These are phyloP conservation scores for Volucella zonaria DNA, from an alignment of 2,888 invertebrate species.

Conservation along the genomic window DNA sequence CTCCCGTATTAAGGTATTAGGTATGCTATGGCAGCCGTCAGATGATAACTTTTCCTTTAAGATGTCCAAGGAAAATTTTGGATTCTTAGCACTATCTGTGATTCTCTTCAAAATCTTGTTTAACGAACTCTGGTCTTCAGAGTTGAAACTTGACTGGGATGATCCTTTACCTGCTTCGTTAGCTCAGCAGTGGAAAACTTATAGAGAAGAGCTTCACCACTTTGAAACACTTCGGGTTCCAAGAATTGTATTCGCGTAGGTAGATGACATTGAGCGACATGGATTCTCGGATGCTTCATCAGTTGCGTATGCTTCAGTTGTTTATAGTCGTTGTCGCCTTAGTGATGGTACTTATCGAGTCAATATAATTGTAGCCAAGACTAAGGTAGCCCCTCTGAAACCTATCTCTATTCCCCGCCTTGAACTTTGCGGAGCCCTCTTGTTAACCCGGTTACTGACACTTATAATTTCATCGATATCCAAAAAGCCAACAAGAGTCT, in stretches of 20 bases:
- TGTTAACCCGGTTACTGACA: background rate
- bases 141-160: background rate
- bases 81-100: slow-evolving; percentile 10
- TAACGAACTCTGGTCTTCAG: slow-evolving; percentile 7
- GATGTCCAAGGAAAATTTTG: slow-evolving; percentile 8
- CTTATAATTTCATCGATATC: background rate
- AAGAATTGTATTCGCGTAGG: background rate
- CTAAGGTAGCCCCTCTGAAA: background rate
- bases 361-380: background rate
- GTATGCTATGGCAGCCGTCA: slow-evolving; percentile 9
- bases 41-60: background rate
- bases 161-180: background rate
- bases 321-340: background rate
- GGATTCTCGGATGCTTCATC: slow-evolving; percentile 23
- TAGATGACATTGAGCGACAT: slow-evolving; percentile 21
- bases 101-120: slow-evolving; percentile 21
- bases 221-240: background rate
- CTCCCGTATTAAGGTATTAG: slow-evolving; percentile 1
- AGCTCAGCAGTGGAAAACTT: slow-evolving; percentile 3
- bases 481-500: background rate
- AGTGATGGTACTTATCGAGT: background rate
- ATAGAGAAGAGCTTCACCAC: background rate
- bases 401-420: slow-evolving; percentile 8
- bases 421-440: background rate
- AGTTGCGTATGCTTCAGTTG: background rate